Base-by-base conservation (phyloP, 2,113 vertebrate species). In the Lycocorax pyrrhopterus region DNA sequence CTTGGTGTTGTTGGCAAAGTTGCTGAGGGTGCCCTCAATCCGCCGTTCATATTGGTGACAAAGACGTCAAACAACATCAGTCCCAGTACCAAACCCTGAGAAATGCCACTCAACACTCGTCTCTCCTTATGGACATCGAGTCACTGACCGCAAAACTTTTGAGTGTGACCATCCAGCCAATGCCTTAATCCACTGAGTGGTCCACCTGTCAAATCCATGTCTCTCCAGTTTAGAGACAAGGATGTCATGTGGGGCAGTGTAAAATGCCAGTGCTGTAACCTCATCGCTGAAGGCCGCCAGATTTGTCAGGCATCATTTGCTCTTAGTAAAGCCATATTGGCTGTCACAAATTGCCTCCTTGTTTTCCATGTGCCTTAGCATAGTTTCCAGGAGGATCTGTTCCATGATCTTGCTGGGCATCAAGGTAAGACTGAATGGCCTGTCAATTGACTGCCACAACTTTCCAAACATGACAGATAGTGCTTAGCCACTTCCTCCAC, bases 41-140 rank as follows among this genome's bases (percentile, higher is more conserved):
- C 51, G 11, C 12, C 29, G 21, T 66, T 32, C 22, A 33, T 44
- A 27, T 9, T 33, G 27, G 26, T 66, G 43, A 37, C 22, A 43
- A 49, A 43, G 6, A 32, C 5, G 17, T 49, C 56, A 18, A 49
- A 64, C 20, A 41, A 4, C 35, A 62, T 20, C 29, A 8, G 41
- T 21, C 13, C 27, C 26, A 51, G 22, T 19, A 66, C 43, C 30
- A 58, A 51, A 26, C 9, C n/a, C 32, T 43, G 22, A 63, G 18
- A 33, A 64, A 58, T 26, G 15, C 6, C 21, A 66, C 51, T 43
- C 0, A 0, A 27, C 49, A 27, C 35, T 32, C 2, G 4, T 51
- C 16, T 73, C 17, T 41, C 59, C 59, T 49, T 64, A 14, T 35
- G 51, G 43, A 80, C 43, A 58, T 23, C 0, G 1, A 56, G 49